Evolutionary conservation across 2,888 invertebrate species (phyloP), one percentile per base, ranked within the genome.

Genomic region (Diarsia dahlii): DNA sequence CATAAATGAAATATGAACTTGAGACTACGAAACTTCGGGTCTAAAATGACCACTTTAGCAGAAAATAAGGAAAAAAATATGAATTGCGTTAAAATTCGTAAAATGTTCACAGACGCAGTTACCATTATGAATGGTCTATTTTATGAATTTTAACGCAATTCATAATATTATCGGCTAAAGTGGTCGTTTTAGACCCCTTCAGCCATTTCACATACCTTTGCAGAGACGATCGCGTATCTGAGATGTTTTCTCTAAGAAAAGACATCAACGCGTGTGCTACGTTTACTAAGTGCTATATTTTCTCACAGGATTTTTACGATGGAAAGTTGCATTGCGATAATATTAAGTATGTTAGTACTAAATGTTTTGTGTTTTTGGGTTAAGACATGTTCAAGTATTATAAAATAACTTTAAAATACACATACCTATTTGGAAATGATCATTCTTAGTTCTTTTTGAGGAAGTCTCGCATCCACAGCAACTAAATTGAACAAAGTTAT

Each of bases 181-280:
- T 28, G 39, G 39, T 5, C 39, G 3, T 39, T 39, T 39, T 39
- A 39, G 39, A 39, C 39, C 39, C 39, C 39, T 5, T 39, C 4
- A 39, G 65, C 45, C 60, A 66, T 70, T 82, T 80, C 65, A 46
- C 65, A 67, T 81, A 76, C 68, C n/a, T 72, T 60, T 70, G 76
- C 75, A 66, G 72, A 54, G 74, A 46, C 15, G 23, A n/a, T 60
- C 34, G 65, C 71, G 56, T 71, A 71, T 78, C 77, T 69, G 13
- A 78, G 79, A 87, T 86, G 60, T 86, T 85, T 80, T 85, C 87
- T 74, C 87, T 74, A 68, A 84, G 70, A 85, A 87, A 84, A 87
- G 88, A 87, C 87, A 88, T 87, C 87, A 88, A 87, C 87, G 87
- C 84, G 85, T 65, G 76, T 77, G 15, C 74, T 2, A n/a, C 46